Conservation (phyloP, 2,113 vertebrate genomes). For the Catharus fuscescens region DNA sequence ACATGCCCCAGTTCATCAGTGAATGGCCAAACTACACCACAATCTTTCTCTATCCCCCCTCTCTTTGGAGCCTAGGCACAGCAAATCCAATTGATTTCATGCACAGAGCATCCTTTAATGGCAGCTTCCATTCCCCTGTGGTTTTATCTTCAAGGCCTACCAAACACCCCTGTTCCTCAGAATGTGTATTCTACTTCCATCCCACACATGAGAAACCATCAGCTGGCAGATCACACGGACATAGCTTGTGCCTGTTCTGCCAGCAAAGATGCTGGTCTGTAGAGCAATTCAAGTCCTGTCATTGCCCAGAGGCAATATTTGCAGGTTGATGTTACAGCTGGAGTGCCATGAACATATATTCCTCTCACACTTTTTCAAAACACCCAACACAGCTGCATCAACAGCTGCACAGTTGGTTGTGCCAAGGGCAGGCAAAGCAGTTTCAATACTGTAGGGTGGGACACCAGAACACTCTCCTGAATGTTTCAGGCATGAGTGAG, state of each 20-base stretch:
- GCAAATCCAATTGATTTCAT: neutral
- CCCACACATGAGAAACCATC: neutral
- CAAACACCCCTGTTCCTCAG: neutral
- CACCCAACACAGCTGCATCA: neutral
- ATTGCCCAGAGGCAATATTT: neutral
- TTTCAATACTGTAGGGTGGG: neutral
- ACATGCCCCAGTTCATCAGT: neutral
- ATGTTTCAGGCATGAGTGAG: neutral
- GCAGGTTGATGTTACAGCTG: neutral
- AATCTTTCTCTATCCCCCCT: neutral
- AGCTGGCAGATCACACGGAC: neutral
- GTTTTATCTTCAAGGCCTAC: neutral
- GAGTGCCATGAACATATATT: neutral
- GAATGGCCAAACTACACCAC: neutral
- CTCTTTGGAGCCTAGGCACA: fast-evolving
- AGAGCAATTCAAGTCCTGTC: neutral
- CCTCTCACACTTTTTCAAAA: neutral
- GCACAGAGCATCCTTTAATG: neutral
- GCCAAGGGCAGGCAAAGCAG: neutral
- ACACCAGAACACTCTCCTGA: neutral
- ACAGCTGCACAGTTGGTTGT: neutral
- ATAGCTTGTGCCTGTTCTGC: neutral
- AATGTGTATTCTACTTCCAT: neutral
- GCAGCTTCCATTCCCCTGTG: neutral
- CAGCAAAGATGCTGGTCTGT: neutral